These are phyloP conservation scores for Jaculus jaculus DNA, from an alignment of 2,113 vertebrate genomes.

Conservation along the genomic window DNA sequence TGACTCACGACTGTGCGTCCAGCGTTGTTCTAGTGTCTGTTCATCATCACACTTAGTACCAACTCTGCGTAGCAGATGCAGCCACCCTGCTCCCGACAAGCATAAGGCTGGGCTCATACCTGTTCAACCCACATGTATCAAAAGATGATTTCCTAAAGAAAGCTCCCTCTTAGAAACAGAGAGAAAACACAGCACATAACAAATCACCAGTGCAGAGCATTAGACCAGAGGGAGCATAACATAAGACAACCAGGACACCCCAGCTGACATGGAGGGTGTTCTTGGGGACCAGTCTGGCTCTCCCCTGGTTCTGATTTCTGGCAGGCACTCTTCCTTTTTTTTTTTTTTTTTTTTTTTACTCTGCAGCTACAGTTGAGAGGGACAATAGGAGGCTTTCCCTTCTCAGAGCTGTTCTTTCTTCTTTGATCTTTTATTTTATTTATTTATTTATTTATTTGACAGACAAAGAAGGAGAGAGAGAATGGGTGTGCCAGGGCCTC, in stretches of 20 bases:
- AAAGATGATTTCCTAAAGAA: constrained; percentile 1
- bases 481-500: too few species aligned
- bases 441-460: too few species aligned
- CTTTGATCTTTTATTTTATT: too few species aligned
- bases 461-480: too few species aligned
- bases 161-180: not conserved
- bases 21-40: not conserved
- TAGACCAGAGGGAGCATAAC: not conserved
- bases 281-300: not conserved
- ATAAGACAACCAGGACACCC: not conserved
- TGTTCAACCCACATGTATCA: not conserved
- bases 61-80: not conserved
- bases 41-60: not conserved
- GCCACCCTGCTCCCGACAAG: not conserved
- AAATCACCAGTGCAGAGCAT: not conserved
- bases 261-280: not conserved
- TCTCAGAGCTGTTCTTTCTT: not conserved
- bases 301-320: not conserved
- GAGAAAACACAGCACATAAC: not conserved
- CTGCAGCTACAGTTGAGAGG: not conserved
- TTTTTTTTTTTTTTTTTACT: too few species aligned
- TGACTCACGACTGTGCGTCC: not conserved
- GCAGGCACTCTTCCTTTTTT: too few species aligned
- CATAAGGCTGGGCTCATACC: not conserved
- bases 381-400: not conserved